Base-by-base conservation (phyloP, 2,797 vertebrate genomes). In the Corythornis leucogaster region DNA sequence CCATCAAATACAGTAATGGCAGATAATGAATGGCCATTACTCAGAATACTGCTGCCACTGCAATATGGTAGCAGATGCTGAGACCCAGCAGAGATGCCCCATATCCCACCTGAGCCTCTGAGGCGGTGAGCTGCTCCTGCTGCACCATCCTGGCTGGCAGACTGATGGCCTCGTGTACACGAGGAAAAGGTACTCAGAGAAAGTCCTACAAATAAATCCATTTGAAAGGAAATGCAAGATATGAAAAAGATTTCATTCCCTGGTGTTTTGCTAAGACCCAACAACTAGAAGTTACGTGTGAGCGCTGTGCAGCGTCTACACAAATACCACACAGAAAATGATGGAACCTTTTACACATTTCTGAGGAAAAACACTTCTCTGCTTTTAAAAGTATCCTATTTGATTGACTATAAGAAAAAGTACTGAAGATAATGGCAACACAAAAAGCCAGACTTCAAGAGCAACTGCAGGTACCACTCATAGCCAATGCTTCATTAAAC, bases 21-120 rank as follows among this genome's bases (percentile, higher is more conserved):
- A 17, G 3, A 8, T 8, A n/a, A 61, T 1, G 20, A 50, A 28
- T 1, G 30, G 33, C 25, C 21, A 40, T 7, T 46, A 28, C 45
- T 51, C 22, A 43, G 50, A 67, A 11, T 40, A 8, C 59, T 57
- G 11, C 40, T 79, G 26, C 59, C 54, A 48, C 45, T 31, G 59
- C 20, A 55, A 35, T 28, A 14, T 1, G 30, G 43, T 8, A 58
- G 25, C 63, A 75, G 74, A 81, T 50, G 46, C 48, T 26, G 8
- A 33, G 9, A 54, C 18, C 64, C 81, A 73, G 63, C 43, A 84
- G 67, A 86, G 38, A 66, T 12, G 8, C 28, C 54, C 46, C 2
- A 0, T 1, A 33, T 2, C 51, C 75, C 46, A n/a, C 3, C 31
- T 45, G 85, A 80, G 33, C 45, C 45, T 15, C 35, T 1, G 3